Base-by-base conservation (phyloP, 2,113 vertebrate species). In the mouse (Mus musculus) region DNA sequence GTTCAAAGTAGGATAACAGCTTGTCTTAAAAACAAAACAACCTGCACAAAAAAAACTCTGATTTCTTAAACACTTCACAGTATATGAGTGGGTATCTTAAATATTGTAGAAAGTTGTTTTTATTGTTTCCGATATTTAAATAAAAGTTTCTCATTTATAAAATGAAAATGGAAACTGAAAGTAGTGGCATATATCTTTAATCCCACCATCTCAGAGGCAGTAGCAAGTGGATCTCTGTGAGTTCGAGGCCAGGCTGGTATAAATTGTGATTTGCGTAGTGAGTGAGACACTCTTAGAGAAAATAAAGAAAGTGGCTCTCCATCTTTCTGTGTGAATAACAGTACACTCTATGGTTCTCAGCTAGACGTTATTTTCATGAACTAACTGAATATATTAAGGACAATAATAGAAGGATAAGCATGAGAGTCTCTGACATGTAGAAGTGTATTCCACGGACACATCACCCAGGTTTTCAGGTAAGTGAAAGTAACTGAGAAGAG, bases 361-460 rank as follows among this genome's bases (percentile, higher is more conserved):
- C 49, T 59, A 91, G 36, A 71, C 9, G 20, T 96, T 76, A 78
- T 14, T 59, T 36, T 73, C 36, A 91, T 49, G 17, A 95, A 86
- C 85, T 90, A 95, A 78, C 5, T 92, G 36, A 92, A 90, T 91
- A 77, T 61, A 19, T 81, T 86, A 94, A 75, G 52, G 73, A 92
- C 3, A 63, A 92, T 77, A 88, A 90, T 81, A 88, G 94, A 80
- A 88, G 14, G 42, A 73, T 56, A 75, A 85, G 89, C 49, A 49
- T 46, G 16, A 90, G 42, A 69, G 1, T 85, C 39, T 95, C 80
- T 90, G 36, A 26, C 39, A 69, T 94, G 46, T 69, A 93, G 10
- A 84, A 81, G 39, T 90, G 86, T 87, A 95, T 82, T 88, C 63
- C 92, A 89, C 1, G 92, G n/a, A 16, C 73, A 54, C 7, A 69